These are phyloP conservation scores for Benitochromis conjunctus DNA, from an alignment of 2,113 vertebrate genomes.

Conservation along the genomic window DNA sequence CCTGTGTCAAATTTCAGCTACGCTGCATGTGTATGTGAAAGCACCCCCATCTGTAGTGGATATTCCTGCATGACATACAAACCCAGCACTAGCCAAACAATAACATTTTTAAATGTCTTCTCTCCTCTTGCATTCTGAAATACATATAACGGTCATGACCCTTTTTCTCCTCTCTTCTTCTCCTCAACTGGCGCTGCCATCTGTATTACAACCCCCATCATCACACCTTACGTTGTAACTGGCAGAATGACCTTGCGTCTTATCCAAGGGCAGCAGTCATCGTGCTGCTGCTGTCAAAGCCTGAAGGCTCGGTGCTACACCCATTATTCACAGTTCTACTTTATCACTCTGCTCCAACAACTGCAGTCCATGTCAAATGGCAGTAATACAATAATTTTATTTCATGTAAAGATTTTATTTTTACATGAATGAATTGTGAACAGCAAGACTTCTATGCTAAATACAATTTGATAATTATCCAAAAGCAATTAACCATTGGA, in stretches of 20 bases:
- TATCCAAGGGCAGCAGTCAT: background rate
- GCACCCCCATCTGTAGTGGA: background rate
- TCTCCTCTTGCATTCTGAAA: background rate
- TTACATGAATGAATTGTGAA: background rate
- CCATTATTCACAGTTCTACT: background rate
- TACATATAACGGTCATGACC: background rate
- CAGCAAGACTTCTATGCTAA: background rate
- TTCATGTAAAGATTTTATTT: background rate
- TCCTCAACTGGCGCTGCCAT: background rate
- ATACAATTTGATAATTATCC: background rate
- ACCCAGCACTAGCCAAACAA: background rate
- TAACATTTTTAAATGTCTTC: background rate
- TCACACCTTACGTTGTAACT: background rate
- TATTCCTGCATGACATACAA: background rate
- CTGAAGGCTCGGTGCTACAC: slow-evolving; percentile 1
- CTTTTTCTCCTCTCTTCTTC: background rate
- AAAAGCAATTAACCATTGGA: background rate
- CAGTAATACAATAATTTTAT: background rate
- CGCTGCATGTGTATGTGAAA: background rate
- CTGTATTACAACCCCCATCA: background rate
- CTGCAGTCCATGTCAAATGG: background rate
- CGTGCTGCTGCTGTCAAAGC: background rate
- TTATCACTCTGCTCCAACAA: background rate
- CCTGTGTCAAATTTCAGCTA: background rate
- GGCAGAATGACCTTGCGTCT: background rate